These are phyloP conservation scores for Silvanus unidentatus DNA, from an alignment of 2,888 invertebrate genomes.

Conservation along the genomic window DNA sequence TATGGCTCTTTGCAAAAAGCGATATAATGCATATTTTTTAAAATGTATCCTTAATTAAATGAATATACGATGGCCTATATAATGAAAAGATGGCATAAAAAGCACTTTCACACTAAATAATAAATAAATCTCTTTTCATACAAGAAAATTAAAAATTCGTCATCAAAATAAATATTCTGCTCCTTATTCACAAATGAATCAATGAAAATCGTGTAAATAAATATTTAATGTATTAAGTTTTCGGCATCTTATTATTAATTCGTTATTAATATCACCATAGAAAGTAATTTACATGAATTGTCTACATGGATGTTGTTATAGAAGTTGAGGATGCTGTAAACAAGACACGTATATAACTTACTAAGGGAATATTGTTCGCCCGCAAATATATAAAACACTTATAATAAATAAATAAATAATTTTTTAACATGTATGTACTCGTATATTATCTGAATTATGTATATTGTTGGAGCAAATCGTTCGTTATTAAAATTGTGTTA, in stretches of 20 bases:
- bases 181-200: constrained; percentile 31
- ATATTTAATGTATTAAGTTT: constrained; percentile 14
- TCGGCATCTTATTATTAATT: constrained; percentile 11
- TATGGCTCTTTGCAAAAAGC: constrained; percentile 33
- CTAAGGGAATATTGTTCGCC: constrained; percentile 14
- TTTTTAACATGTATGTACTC: constrained; percentile 24
- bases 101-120: constrained; percentile 45
- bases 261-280: constrained; percentile 12
- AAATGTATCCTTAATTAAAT: constrained; percentile 38
- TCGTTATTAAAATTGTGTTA: constrained; percentile 29
- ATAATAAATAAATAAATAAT: constrained; percentile 32
- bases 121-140: constrained; percentile 37
- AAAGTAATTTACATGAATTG: constrained; percentile 6
- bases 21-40: constrained; percentile 33
- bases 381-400: constrained; percentile 34
- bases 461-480: constrained; percentile 43
- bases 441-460: constrained; percentile 37
- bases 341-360: constrained; percentile 11
- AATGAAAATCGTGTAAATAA: constrained; percentile 20
- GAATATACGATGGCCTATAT: constrained; percentile 1
- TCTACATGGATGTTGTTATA: constrained; percentile 24
- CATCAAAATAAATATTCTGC: constrained; percentile 25
- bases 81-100: constrained; percentile 37
- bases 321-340: constrained; percentile 34
- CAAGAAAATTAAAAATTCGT: constrained; percentile 34